Conservation (phyloP, 2,113 vertebrate species). For the Pteropus alecto region DNA sequence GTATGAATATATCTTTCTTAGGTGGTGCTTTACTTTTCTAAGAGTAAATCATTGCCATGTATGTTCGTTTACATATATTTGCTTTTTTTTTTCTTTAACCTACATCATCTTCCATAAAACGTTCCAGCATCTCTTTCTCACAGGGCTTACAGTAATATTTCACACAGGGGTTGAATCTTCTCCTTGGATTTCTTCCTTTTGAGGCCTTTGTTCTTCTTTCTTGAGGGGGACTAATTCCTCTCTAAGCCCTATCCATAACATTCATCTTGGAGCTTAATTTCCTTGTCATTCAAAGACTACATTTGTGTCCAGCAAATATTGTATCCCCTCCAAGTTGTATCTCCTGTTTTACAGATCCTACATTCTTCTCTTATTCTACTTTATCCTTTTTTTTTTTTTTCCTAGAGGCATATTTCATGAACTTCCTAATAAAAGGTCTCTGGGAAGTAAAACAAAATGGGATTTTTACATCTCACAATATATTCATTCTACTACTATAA, state of each 20-base stretch:
- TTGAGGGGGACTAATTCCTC: background rate
- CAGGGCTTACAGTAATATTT: background rate
- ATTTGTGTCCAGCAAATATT: background rate
- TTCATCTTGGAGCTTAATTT: background rate
- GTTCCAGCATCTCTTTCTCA: background rate
- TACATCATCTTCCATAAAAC: background rate
- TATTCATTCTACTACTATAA: background rate
- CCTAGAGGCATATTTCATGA: background rate
- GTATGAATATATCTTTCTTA: background rate
- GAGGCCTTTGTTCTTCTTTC: background rate
- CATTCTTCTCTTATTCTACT: background rate
- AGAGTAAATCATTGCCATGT: background rate
- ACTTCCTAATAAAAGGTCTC: background rate
- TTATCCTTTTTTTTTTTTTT: background rate
- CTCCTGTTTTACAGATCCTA: background rate
- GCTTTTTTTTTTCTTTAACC: background rate
- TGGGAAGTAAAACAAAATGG: background rate
- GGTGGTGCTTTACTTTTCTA: background rate
- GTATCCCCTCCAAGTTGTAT: background rate
- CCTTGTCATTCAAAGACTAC: background rate
- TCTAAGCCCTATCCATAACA: background rate
- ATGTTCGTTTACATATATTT: background rate
- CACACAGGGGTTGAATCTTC: background rate
- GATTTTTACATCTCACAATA: background rate
- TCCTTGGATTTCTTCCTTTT: background rate